phyloP scores from a whole-genome alignment of 2,113 vertebrate genomes.

The Mohoua ochrocephala region DNA sequence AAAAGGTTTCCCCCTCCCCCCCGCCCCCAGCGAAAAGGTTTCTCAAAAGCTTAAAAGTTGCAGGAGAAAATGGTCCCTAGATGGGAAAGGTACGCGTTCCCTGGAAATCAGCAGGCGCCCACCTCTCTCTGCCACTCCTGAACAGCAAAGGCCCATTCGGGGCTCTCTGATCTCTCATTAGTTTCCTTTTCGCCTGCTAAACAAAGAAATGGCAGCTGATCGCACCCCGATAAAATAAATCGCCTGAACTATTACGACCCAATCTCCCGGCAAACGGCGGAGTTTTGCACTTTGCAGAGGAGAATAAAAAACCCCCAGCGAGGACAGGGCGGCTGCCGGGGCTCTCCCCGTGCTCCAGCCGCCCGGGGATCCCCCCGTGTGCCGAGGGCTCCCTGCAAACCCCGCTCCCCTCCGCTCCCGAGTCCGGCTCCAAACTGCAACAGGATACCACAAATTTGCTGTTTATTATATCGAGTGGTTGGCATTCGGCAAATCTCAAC shows the following conservation, averaged over 20 bases:
- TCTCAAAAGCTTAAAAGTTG: neutral
- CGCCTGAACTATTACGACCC: neutral
- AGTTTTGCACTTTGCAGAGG: neutral
- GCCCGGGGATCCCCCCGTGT: neutral
- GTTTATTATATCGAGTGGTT: constrained; percentile 47
- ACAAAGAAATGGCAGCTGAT: constrained; percentile 2
- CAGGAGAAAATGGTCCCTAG: neutral
- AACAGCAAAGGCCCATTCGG: neutral
- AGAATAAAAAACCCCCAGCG: neutral
- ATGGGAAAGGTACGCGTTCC: neutral
- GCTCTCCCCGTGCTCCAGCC: neutral
- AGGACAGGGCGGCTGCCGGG: neutral
- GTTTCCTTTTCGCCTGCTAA: neutral
- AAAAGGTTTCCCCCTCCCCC: neutral
- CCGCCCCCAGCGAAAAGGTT: neutral
- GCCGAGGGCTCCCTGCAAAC: neutral
- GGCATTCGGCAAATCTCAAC: constrained; percentile 39
- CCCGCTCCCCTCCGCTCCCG: neutral
- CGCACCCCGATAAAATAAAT: neutral
- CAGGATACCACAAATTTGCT: constrained; percentile 51
- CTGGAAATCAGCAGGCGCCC: neutral
- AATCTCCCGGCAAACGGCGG: neutral
- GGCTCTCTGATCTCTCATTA: neutral
- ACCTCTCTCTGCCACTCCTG: neutral
- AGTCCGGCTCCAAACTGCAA: constrained; percentile 21